A percentile compares a stretch with the other conserved stretches of the same genome.
Conservation (phyloP, 2,888 invertebrate genomes). For the Nesidiocoris tenuis region DNA sequence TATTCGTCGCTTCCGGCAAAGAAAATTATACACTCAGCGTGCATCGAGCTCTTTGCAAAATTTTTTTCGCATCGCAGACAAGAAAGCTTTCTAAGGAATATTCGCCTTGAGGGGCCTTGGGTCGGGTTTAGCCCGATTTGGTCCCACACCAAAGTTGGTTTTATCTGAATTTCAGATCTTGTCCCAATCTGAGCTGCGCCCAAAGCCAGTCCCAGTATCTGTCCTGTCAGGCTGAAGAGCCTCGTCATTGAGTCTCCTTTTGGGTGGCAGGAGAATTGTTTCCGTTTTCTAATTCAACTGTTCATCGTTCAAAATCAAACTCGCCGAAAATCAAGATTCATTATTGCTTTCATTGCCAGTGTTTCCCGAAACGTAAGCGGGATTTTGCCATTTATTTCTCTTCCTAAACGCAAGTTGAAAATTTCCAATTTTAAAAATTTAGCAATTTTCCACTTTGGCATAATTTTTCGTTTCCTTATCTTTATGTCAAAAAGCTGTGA, state of each 20-base stretch:
- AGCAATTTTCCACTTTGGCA: no score
- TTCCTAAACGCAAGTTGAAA: no score
- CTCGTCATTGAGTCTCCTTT: neutral
- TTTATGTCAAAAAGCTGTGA: no score
- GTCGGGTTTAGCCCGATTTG: neutral
- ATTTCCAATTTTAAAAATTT: no score
- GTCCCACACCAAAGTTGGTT: neutral
- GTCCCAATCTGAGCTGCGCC: neutral
- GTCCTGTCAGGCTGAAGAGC: neutral
- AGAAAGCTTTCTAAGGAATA: neutral
- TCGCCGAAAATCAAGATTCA: no score
- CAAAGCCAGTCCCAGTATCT: neutral
- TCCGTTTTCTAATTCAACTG: neutral
- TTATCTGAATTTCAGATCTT: neutral
- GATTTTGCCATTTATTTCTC: no score
- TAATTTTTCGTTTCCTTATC: no score
- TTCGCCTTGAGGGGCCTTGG: neutral
- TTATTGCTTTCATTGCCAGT: no score
- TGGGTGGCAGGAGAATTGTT: neutral
- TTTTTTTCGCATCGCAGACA: neutral
- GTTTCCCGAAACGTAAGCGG: no score
- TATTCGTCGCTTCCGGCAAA: neutral
- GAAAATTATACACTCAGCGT: neutral
- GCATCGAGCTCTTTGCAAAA: neutral
- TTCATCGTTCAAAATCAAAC: no score